Percentiles rank a stretch among this genome's conserved stretches.
phyloP scores from a whole-genome alignment of 2,797 vertebrate genomes.

The Scyliorhinus canicula region DNA sequence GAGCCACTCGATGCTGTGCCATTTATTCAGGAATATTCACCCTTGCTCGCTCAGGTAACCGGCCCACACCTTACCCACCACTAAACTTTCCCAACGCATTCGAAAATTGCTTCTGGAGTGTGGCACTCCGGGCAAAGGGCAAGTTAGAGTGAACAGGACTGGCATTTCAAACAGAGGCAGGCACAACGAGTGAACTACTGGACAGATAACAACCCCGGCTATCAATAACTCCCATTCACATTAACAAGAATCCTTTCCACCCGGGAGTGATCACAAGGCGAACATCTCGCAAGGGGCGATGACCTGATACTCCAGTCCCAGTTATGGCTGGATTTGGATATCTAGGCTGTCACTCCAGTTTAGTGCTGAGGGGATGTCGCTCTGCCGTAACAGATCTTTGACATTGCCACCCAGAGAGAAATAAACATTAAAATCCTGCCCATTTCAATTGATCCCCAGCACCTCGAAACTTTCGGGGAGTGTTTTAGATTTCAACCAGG shows the following conservation, averaged over 20 bases:
- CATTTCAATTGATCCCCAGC: background rate
- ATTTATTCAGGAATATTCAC: background rate
- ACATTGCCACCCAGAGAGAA: background rate
- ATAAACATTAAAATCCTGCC: background rate
- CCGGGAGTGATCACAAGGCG: background rate
- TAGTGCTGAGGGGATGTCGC: background rate
- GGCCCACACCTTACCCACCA: background rate
- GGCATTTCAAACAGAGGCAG: too few relatives aligned
- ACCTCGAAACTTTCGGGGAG: too few relatives aligned
- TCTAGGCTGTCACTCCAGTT: background rate
- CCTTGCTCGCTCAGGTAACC: background rate
- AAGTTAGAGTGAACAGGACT: too few relatives aligned
- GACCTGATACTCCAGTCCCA: background rate
- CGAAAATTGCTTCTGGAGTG: background rate
- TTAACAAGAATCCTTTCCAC: background rate
- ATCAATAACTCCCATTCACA: background rate
- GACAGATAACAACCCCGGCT: too few relatives aligned
- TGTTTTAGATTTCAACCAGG: background rate
- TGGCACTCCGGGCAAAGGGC: background rate
- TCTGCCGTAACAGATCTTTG: background rate
- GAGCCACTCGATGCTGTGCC: background rate
- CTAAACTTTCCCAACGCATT: background rate
- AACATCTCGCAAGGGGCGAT: background rate
- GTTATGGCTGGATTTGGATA: background rate
- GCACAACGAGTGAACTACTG: too few relatives aligned